A percentile compares a stretch with the other conserved stretches of the same genome.
These are phyloP conservation scores for Oxytorus armatus DNA, from an alignment of 2,888 invertebrate species.

Conservation along the genomic window DNA sequence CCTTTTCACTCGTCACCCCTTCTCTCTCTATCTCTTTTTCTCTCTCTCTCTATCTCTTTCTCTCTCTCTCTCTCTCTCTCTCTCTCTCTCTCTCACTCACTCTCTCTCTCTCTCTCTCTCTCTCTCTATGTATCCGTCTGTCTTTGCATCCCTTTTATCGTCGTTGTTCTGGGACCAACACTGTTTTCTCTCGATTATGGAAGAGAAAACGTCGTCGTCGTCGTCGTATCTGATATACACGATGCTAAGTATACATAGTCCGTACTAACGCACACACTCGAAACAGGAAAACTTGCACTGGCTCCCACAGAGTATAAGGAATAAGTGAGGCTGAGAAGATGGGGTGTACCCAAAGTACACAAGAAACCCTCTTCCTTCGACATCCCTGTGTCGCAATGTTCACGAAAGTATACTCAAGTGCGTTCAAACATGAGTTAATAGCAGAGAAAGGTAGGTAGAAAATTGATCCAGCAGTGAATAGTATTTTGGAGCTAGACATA, in stretches of 20 bases:
- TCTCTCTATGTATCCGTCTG: too few species aligned
- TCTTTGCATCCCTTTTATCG: neutral
- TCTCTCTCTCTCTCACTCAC: neutral
- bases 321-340: conserved; percentile 17
- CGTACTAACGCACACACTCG: neutral
- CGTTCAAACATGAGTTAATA: neutral
- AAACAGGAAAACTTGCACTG: conserved; percentile 43
- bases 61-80: neutral
- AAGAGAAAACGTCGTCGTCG: conserved; percentile 37
- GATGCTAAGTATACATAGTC: neutral
- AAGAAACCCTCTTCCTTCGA: neutral
- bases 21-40: neutral
- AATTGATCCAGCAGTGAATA: neutral
- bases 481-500: too few species aligned
- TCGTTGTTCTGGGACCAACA: conserved; percentile 27
- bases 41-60: too few species aligned
- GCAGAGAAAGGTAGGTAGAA: neutral
- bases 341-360: conserved; percentile 16
- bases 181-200: conserved; percentile 63
- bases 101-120: too few species aligned
- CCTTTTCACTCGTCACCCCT: conserved; percentile 32
- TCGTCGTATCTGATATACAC: conserved; percentile 12
- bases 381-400: neutral
- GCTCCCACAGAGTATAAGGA: conserved; percentile 2
- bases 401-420: neutral